Evolutionary conservation across 2,888 invertebrate species (phyloP), one percentile per base, ranked within the genome.

Genomic region (Ormyrus labotus): DNA sequence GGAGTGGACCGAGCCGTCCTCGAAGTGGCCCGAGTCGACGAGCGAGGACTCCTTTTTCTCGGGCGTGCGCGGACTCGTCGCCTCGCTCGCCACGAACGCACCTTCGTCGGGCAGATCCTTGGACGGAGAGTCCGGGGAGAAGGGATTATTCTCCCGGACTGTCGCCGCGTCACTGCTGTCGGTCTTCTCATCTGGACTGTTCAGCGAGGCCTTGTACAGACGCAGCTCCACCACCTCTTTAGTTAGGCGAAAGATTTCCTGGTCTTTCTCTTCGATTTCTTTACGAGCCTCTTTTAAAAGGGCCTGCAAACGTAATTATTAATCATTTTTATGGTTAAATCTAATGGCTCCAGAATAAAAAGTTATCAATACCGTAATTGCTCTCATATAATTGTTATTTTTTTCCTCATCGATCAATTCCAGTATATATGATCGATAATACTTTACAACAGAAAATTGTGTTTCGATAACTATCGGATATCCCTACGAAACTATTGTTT

Each of bases 11-110:
- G 95, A 95, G 71, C 95, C 95, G 91, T 96, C 96, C 89, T 97
- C 97, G 91, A 95, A 96, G 91, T 96, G 96, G 63, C 97, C 97
- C 7, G 96, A 96, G 91, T 96, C 96, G 76, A 96, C 95, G 87
- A 96, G 94, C 50, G 96, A 96, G 94, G 94, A 86, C 94, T 94
- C 92, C 86, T 92, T 92, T 83, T 91, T 92, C 81, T 19, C 19
- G 19, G 19, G 19, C 19, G 19, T 19, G 19, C 19, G 19, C 19
- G 19, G 19, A 19, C 19, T 19, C 19, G 19, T 19, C 19, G 19
- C 19, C 19, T 19, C 19, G 19, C 19, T 19, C 19, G 19, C 19
- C 19, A 19, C 50, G 61, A 34, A 11, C 9, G 53, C 9, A 9
- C 57, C 50, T 13, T 63, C 76, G 53, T 48, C 19, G 45, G 53